Base-by-base conservation (phyloP, 2,113 vertebrate species). In the Channa argus region DNA sequence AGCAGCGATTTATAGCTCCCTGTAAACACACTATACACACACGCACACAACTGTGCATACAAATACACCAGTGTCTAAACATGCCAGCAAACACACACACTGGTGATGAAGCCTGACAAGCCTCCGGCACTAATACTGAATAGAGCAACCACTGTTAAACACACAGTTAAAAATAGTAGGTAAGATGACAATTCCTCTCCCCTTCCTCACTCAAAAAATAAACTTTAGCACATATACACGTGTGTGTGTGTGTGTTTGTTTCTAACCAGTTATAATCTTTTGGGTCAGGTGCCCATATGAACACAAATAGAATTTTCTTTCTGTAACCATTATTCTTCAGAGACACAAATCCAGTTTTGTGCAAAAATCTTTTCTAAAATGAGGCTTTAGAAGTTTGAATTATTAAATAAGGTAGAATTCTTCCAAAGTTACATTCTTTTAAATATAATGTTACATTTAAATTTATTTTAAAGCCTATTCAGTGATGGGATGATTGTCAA, bases 71-170 rank as follows among this genome's bases (percentile, higher is more conserved):
- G 43, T 55, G 37, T 46, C 49, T 41, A 1, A 52, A 59, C 49
- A 67, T 53, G 55, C 62, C 39, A 55, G 45, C 8, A 66, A 37
- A 77, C 59, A 63, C 37, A 41, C 46, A 71, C 70, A 47, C 39
- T 2, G 39, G 24, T 36, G 59, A 74, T 65, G 45, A 13, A 51
- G 80, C 51, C 71, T 63, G 75, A 79, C 76, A 60, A 55, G 69
- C 77, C 79, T 58, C 24, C 39, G 71, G 85, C 54, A 2, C 70
- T 73, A 24, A 24, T 24, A 33, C 71, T 61, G 69, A 80, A 86
- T 80, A 80, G 80, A 83, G 77, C 51, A 15, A 33, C 39, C 69
- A 49, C 70, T 56, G 56, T 74, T 44, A 53, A 6, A 70, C n/a
- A 62, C 67, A 33, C 43, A 43, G 44, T 49, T 72, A 60, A 52